Base-by-base conservation (phyloP, 2,888 invertebrate species). In the Drosophila glabriapex region DNA sequence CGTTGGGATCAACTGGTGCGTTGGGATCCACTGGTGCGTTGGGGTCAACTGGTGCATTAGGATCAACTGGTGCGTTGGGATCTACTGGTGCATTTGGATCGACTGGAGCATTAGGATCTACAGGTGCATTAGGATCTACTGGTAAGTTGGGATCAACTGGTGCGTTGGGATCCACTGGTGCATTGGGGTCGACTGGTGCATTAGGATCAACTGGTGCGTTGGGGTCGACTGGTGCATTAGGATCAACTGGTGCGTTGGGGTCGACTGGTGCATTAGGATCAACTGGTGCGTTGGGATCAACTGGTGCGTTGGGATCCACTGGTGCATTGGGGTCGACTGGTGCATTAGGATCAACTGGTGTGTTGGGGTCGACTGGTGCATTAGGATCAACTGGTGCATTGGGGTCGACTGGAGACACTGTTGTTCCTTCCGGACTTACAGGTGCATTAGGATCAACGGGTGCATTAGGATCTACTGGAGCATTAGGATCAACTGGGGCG, bases 81-180 rank as follows among this genome's bases (percentile, higher is more conserved):
- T 54, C 59, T 0, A 64, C 68, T 25, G 82, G 75, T 0, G 52
- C 52, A 0, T 61, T 63, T 0, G 76, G 65, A 0, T 56, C 68
- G 0, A 61, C 69, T 25, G 82, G 73, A 0, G 66, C 60, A 0
- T 66, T 80, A 0, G 78, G 70, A 9, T 80, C 69, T 0, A 55
- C 59, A 19, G 76, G 76, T 3, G 67, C 65, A 0, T 56, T 79
- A 0, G 82, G 76, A 12, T 68, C n/a, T 0, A 62, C 64, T 4
- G 80, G 68, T 0, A 61, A 53, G 2, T 68, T 79, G 0, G 82
- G 78, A 1, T 76, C 56, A 0, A 54, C 50, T 29, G 80, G 64
- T 4, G n/a, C 39, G 0, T 41, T 41, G 0, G 39, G 39, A 10
- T 41, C 39, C 0, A 9, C n/a, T n/a, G 39, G 39, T 1, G n/a